Evolutionary conservation across 1,140 invertebrate genomes (phyloP), one percentile per base, ranked within the genome.

Genomic region (Cydia splendana): DNA sequence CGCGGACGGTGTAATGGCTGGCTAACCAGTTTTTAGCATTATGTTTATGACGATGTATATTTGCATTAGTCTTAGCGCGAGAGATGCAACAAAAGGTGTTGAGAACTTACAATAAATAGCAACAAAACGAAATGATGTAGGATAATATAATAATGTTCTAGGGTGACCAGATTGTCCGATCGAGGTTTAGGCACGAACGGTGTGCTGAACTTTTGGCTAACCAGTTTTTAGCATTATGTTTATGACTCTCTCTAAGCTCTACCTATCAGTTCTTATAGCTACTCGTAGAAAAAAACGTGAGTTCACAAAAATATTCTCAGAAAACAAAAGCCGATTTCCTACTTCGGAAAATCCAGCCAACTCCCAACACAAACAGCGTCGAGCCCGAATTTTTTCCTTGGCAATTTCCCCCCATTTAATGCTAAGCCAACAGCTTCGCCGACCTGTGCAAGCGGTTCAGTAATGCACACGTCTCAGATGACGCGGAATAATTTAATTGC

Each of bases 401-500:
- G 20, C 65, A 69, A 69, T 69, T 69, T 34, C 6, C 30, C 65
- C 65, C 65, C 65, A 20, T 20, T 69, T 69, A 69, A 69, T 69
- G 65, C 65, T 69, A 69, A 69, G 30, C 65, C 13, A 69, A 69
- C 65, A 69, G 65, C 65, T 20, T 34, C 30, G 28, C 15, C 13
- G 28, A 65, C 18, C 65, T 62, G 57, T 53, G 51, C 51, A 53
- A 53, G 51, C 51, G 51, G 42, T 71, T 71, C 45, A 12, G 45
- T 73, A 73, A 20, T 45, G 71, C 71, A 48, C 48, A 24, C 74
- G 76, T 57, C 62, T 76, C 34, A 81, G 84, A 86, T 87, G 84
- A 88, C 77, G 87, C 83, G 86, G 83, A 83, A 84, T 87, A 90
- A 89, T 90, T 90, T 90, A 90, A 90, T 90, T 89, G 87, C 80